Base-by-base conservation (phyloP, 2,113 vertebrate species). In the Antennarius striatus region DNA sequence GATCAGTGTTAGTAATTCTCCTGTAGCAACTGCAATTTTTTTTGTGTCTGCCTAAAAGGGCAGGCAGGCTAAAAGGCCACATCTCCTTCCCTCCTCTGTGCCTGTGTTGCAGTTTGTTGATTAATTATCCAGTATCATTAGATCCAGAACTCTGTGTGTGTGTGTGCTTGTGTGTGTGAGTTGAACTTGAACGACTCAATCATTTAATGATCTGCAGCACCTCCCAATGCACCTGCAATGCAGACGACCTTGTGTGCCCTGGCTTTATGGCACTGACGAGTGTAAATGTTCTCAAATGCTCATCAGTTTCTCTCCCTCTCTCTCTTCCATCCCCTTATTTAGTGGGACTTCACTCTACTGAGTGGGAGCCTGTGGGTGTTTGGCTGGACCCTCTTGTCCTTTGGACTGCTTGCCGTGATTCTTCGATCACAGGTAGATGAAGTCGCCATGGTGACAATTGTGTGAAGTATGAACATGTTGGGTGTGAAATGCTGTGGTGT, bases 331-430 rank as follows among this genome's bases (percentile, higher is more conserved):
- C 10, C n/a, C 3, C n/a, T 5, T 1, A n/a, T 12, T 17, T 36
- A 94, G 94, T 93, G 88, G 89, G 93, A 95, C 87, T 94, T 95
- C 75, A 95, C 93, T 11, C 6, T 67, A 32, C 28, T 54, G n/a
- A 89, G 56, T 17, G 93, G 91, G 17, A 48, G 57, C 15, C 59
- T 94, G 47, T 92, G 92, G 73, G 86, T 85, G 68, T 50, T 88
- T 2, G 1, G 56, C 67, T 76, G 85, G 74, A 83, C 92, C 3
- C 62, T 95, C 4, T 0, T 94, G 0, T 73, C 91, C 11, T 95
- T 91, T 45, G 93, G 86, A 10, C 55, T 93, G 74, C 77, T 95
- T 6, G 89, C 89, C 81, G 83, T 86, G 53, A 92, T 93, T 65
- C n/a, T 94, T 28, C 82, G 86, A 69, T 89, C 90, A 10, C 84